Percentiles rank a stretch among this genome's conserved stretches.
These are phyloP conservation scores for Nerophis lumbriciformis DNA, from an alignment of 2,113 vertebrate species.

Conservation along the genomic window DNA sequence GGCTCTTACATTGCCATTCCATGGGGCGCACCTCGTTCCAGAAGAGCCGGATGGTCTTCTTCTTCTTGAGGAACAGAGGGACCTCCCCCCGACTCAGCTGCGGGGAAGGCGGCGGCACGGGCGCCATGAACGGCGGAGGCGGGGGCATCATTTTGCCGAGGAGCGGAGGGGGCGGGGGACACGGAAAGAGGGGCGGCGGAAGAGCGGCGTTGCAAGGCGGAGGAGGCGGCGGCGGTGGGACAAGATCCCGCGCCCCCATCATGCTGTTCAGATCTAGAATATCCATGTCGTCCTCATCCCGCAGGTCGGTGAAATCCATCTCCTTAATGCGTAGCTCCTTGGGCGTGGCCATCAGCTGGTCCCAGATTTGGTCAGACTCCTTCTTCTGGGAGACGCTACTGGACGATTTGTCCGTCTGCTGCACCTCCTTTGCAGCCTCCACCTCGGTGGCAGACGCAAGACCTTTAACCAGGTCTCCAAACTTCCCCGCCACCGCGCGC, in stretches of 20 bases:
- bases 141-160: slow-evolving; percentile 73
- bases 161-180: slow-evolving; percentile 74
- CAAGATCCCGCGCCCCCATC: slow-evolving; percentile 73
- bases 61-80: slow-evolving; percentile 89
- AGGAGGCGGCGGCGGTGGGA: slow-evolving; percentile 74
- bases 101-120: slow-evolving; percentile 80
- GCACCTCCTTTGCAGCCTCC: slow-evolving; percentile 70
- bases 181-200: slow-evolving; percentile 75
- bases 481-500: slow-evolving; percentile 85
- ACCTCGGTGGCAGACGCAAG: slow-evolving; percentile 65
- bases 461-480: slow-evolving; percentile 83
- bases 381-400: slow-evolving; percentile 62
- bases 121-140: slow-evolving; percentile 64
- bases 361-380: slow-evolving; percentile 97
- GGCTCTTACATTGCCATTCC: slow-evolving; percentile 87
- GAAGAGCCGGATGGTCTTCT: slow-evolving; percentile 97
- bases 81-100: slow-evolving; percentile 81
- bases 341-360: slow-evolving; percentile 91
- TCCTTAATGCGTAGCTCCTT: slow-evolving; percentile 94
- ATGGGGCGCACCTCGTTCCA: slow-evolving; percentile 94
- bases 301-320: slow-evolving; percentile 96
- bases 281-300: slow-evolving; percentile 88
- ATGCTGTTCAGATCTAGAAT: slow-evolving; percentile 80
- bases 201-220: slow-evolving; percentile 68
- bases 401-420: slow-evolving; percentile 47